phyloP scores from a whole-genome alignment of 2,113 vertebrate species.

The Apeltes quadracus region DNA sequence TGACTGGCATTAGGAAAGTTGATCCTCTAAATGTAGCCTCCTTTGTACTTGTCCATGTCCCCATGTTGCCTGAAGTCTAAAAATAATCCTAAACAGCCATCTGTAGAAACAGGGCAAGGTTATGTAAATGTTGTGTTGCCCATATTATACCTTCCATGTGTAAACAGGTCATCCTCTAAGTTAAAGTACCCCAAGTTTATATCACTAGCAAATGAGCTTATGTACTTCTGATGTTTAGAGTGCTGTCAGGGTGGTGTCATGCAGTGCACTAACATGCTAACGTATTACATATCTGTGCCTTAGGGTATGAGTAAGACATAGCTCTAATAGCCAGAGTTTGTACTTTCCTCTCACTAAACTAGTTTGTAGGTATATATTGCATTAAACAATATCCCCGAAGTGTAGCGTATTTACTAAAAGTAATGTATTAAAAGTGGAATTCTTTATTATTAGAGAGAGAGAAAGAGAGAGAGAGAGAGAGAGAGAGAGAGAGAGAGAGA shows the following conservation, averaged over 20 bases:
- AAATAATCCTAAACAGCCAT: constrained; percentile 4
- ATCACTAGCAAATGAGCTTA: constrained; percentile 69
- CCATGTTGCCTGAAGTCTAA: constrained; percentile 1
- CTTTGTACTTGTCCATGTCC: constrained; percentile 5
- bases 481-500: constrained; percentile 42
- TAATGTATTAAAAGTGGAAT: constrained; percentile 69
- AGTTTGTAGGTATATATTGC: constrained; percentile 67
- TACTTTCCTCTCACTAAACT: constrained; percentile 61
- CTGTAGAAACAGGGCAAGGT: constrained; percentile 26
- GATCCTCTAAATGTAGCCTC: constrained; percentile 9
- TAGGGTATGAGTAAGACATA: constrained; percentile 53
- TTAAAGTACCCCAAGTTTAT: constrained; percentile 63
- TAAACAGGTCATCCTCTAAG: constrained; percentile 59
- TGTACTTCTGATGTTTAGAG: constrained; percentile 75
- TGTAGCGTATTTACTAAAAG: constrained; percentile 64
- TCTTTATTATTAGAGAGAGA: constrained; percentile 66
- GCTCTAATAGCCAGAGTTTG: constrained; percentile 56
- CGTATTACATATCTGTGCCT: constrained; percentile 49
- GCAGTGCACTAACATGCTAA: constrained; percentile 73
- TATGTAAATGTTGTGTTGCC: constrained; percentile 17
- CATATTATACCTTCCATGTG: constrained; percentile 40
- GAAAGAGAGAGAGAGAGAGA: constrained; percentile 42
- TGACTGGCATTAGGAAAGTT: constrained; percentile 3
- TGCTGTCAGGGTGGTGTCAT: constrained; percentile 75
- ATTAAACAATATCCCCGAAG: constrained; percentile 65